Percentiles rank a stretch among this genome's conserved stretches.
These are phyloP conservation scores for Eupithecia vulgata DNA, from an alignment of 2,888 invertebrate genomes.

Conservation along the genomic window DNA sequence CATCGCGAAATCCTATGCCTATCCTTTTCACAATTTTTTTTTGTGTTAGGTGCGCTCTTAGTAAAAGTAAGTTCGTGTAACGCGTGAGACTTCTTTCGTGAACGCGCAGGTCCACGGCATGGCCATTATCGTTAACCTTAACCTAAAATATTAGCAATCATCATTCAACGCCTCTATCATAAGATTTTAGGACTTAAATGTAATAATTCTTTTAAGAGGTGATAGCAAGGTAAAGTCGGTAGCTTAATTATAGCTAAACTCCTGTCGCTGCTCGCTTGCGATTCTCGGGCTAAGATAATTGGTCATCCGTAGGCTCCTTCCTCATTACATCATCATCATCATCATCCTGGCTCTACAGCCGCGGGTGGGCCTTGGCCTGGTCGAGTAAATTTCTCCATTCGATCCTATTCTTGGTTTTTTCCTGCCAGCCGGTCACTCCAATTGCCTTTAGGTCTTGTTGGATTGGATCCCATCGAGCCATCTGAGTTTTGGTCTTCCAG, in stretches of 20 bases:
- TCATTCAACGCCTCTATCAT: not conserved
- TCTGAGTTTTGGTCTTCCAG: too few species aligned
- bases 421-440: too few species aligned
- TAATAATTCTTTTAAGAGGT: not conserved
- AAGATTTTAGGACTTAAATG: not conserved
- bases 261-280: not conserved
- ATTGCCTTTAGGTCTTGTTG: too few species aligned
- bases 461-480: too few species aligned
- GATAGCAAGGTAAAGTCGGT: not conserved
- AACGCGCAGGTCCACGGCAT: conserved; percentile 16
- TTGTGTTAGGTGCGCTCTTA: too few species aligned
- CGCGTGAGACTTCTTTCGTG: conserved; percentile 28
- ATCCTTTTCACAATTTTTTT: too few species aligned
- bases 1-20: too few species aligned
- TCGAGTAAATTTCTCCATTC: too few species aligned
- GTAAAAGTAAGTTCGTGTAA: conserved; percentile 22
- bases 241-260: not conserved
- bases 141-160: conserved; percentile 21
- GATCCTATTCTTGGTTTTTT: too few species aligned
- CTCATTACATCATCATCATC: too few species aligned
- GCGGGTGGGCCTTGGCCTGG: too few species aligned
- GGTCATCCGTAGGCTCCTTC: not conserved
- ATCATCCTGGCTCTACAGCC: too few species aligned
- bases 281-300: not conserved
- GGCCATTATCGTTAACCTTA: conserved; percentile 23